A percentile compares a stretch with the other conserved stretches of the same genome.
Evolutionary conservation across 2,888 invertebrate genomes (phyloP).

Genomic region (Coecobrya sp.): DNA sequence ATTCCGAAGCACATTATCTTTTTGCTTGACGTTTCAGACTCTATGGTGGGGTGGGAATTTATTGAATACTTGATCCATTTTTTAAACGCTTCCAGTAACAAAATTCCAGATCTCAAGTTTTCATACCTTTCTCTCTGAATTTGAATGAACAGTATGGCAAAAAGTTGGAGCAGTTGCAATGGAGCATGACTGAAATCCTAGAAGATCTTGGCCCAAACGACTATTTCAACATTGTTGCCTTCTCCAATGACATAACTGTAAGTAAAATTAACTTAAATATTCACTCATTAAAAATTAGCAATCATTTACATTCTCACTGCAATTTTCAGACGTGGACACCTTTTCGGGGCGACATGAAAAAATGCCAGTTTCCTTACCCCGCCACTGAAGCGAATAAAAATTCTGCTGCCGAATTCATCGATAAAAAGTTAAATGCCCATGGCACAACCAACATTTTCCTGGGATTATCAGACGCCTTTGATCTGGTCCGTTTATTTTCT

Average conservation of each 20-base stretch:
- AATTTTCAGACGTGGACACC: constrained; percentile 77
- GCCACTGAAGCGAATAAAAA: constrained; percentile 64
- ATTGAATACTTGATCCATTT: not conserved
- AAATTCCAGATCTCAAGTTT: not conserved
- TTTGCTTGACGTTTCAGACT: constrained; percentile 88
- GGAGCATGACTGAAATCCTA: constrained; percentile 91
- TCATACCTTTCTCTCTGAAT: not conserved
- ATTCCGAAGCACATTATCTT: constrained; percentile 88
- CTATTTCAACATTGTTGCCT: constrained; percentile 91
- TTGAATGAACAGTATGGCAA: constrained; percentile 88
- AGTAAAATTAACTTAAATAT: not conserved
- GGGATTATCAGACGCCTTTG: constrained; percentile 74
- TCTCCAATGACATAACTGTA: constrained; percentile 87
- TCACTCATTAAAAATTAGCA: too few relatives aligned
- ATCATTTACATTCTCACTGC: too few relatives aligned
- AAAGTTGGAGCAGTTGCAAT: constrained; percentile 91
- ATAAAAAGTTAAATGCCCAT: constrained; percentile 54
- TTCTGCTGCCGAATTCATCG: constrained; percentile 65
- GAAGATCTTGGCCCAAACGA: constrained; percentile 90
- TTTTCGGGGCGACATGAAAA: constrained; percentile 42
- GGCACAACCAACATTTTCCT: constrained; percentile 78
- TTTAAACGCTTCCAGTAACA: too few relatives aligned
- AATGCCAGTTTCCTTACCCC: constrained; percentile 71
- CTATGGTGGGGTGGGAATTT: constrained; percentile 87
- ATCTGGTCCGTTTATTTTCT: constrained; percentile 57